Conservation (phyloP, 2,797 vertebrate species). For the Coilia nasus region DNA sequence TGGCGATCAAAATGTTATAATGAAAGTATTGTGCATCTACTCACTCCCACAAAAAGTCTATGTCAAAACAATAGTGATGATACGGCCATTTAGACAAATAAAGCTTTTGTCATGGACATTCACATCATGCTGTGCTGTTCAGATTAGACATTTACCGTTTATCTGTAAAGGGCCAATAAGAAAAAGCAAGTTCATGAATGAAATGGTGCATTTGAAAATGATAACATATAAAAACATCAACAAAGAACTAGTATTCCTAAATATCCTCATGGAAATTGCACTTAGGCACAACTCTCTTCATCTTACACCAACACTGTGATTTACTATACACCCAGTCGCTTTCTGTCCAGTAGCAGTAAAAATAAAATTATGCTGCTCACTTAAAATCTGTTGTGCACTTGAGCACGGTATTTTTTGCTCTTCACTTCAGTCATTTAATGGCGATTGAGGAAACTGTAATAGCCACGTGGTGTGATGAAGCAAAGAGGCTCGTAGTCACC, state of each 20-base stretch:
- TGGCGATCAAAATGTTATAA: not conserved
- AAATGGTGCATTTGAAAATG: not conserved
- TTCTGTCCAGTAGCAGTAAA: not conserved
- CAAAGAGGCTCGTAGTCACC: not conserved
- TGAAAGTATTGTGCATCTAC: not conserved
- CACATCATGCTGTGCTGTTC: not conserved
- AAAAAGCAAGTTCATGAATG: not conserved
- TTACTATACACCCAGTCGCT: not conserved
- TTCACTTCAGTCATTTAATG: not conserved
- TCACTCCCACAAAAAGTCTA: not conserved
- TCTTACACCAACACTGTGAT: not conserved
- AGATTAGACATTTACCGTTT: not conserved
- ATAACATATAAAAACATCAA: not conserved
- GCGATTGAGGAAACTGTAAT: not conserved
- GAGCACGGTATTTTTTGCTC: not conserved
- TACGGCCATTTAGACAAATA: not conserved
- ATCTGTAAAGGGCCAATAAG: not conserved
- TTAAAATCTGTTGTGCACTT: not conserved
- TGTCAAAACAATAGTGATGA: not conserved
- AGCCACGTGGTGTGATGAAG: not conserved
- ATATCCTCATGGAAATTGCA: not conserved
- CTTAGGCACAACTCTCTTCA: not conserved
- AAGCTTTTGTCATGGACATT: not conserved
- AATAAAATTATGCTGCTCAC: not conserved
- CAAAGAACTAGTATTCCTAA: not conserved